Percentiles rank a stretch among this genome's conserved stretches.
Evolutionary conservation across 2,888 invertebrate genomes (phyloP).

Genomic region (Colletes collaris): DNA sequence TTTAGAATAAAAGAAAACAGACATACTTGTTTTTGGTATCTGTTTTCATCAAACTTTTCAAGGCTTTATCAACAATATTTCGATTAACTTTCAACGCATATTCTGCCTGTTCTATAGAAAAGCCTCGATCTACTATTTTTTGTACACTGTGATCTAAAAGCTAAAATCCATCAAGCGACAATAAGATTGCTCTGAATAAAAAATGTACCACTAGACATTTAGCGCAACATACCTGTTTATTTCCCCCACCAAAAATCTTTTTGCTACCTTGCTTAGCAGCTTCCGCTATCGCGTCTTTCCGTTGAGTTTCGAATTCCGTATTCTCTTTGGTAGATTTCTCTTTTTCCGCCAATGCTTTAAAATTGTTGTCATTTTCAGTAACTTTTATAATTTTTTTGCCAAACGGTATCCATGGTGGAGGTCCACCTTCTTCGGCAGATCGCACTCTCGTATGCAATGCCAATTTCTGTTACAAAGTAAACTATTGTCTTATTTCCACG

Average conservation of each 20-base stretch:
- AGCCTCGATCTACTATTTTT: conserved; percentile 92
- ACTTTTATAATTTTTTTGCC: conserved; percentile 89
- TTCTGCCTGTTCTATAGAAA: conserved; percentile 90
- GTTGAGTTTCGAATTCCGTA: conserved; percentile 94
- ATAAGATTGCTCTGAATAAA: conserved; percentile 12
- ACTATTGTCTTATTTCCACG: neutral
- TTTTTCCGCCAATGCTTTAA: conserved; percentile 88
- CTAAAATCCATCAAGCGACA: conserved; percentile 70
- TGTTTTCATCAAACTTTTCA: conserved; percentile 86
- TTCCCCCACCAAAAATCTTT: conserved; percentile 85
- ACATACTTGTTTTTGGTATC: conserved; percentile 76
- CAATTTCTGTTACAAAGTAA: conserved; percentile 75
- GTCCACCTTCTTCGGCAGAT: conserved; percentile 89
- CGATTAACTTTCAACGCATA: conserved; percentile 88
- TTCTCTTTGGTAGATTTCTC: conserved; percentile 88
- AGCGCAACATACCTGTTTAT: conserved; percentile 79
- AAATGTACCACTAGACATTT: neutral
- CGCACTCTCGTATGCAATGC: conserved; percentile 83
- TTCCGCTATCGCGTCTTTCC: conserved; percentile 95
- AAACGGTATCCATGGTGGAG: conserved; percentile 96
- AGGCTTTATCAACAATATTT: conserved; percentile 90
- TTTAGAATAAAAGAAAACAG: conserved; percentile 4
- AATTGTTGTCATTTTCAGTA: conserved; percentile 86
- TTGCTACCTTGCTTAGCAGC: conserved; percentile 88
- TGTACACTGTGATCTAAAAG: conserved; percentile 90